Percentiles rank a stretch among this genome's conserved stretches.
Conservation (phyloP, 2,888 invertebrate genomes). For the Malacosoma neustria region DNA sequence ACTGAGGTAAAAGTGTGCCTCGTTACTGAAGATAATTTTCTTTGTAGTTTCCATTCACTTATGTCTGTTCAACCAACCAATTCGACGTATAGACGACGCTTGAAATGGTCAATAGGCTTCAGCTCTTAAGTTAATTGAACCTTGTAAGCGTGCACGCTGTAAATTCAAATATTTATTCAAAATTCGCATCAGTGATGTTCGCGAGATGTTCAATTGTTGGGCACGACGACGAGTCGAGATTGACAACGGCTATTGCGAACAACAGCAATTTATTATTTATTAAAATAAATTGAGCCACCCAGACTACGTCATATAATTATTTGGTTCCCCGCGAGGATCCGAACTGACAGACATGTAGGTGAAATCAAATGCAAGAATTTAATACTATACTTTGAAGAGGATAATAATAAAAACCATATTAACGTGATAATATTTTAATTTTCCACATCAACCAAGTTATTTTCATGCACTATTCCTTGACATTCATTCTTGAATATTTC, state of each 20-base stretch:
- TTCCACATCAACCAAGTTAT: slow-evolving; percentile 39
- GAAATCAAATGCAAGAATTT: too few species aligned
- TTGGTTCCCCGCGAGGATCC: too few species aligned
- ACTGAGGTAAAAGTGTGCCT: too few species aligned
- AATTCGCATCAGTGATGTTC: too few species aligned
- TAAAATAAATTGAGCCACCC: too few species aligned
- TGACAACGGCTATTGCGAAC: slow-evolving; percentile 9
- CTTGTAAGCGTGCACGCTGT: slow-evolving; percentile 11
- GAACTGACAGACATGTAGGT: too few species aligned
- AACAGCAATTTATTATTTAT: too few species aligned
- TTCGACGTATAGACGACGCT: slow-evolving; percentile 6
- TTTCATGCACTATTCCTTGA: slow-evolving; percentile 31
- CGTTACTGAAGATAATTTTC: too few species aligned
- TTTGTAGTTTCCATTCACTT: slow-evolving; percentile 8
- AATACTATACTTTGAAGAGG: too few species aligned
- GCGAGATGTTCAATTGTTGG: slow-evolving; percentile 4
- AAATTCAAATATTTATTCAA: slow-evolving; percentile 8
- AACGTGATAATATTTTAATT: too few species aligned
- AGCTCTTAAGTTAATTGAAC: slow-evolving; percentile 11
- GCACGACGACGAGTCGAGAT: slow-evolving; percentile 9
- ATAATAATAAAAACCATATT: too few species aligned
- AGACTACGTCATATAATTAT: too few species aligned
- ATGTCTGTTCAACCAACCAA: slow-evolving; percentile 5
- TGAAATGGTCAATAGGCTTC: slow-evolving; percentile 10
- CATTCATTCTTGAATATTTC: slow-evolving; percentile 66